These are phyloP conservation scores for Brenthis ino DNA, from an alignment of 2,888 invertebrate genomes.

Conservation along the genomic window DNA sequence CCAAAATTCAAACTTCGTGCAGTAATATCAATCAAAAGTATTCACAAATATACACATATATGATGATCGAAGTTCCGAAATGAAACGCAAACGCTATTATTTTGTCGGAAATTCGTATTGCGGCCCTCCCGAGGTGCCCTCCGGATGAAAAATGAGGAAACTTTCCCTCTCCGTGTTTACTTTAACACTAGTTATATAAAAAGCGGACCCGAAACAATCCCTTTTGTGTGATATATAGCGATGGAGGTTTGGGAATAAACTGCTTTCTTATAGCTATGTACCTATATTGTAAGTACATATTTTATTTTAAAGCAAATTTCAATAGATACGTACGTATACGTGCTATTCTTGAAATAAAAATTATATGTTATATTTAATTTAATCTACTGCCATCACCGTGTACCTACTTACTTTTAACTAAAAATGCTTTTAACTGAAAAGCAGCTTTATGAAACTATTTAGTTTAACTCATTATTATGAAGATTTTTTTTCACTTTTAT, in stretches of 20 bases:
- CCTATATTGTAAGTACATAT: constrained; percentile 4
- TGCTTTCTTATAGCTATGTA: constrained; percentile 33
- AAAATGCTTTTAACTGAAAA: no score
- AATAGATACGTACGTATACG: background rate
- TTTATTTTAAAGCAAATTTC: background rate
- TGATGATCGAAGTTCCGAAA: constrained; percentile 44
- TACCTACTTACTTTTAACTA: background rate
- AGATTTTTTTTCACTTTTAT: no score
- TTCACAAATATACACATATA: constrained; percentile 15
- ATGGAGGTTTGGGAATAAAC: constrained; percentile 32
- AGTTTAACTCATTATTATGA: no score
- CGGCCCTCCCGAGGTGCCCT: constrained; percentile 59
- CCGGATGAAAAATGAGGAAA: constrained; percentile 74
- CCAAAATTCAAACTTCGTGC: background rate
- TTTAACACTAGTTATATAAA: constrained; percentile 72
- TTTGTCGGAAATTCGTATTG: constrained; percentile 67
- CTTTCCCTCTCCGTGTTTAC: constrained; percentile 75
- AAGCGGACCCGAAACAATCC: constrained; percentile 54
- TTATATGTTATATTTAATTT: background rate
- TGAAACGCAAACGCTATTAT: constrained; percentile 51
- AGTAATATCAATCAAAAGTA: constrained; percentile 13
- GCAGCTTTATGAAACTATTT: no score
- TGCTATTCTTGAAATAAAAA: background rate
- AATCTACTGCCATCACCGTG: no score
- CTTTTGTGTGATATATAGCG: constrained; percentile 50